These are phyloP conservation scores for Saguinus midas DNA, from an alignment of 2,113 vertebrate species.

Conservation along the genomic window DNA sequence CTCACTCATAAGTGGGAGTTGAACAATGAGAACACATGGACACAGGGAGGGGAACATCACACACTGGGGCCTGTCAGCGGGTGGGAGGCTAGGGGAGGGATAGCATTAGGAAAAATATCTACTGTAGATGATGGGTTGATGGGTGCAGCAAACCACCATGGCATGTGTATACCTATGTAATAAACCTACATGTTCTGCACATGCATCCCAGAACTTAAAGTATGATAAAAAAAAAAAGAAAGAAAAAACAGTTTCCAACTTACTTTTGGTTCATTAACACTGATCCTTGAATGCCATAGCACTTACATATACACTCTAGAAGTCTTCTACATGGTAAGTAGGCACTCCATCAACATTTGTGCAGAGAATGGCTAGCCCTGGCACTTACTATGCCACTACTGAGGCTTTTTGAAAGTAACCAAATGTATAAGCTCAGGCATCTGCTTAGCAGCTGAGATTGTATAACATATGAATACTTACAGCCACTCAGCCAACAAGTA, in stretches of 20 bases:
- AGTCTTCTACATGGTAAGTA: not conserved
- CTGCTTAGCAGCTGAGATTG: conserved; percentile 18
- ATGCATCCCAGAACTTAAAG: too few relatives aligned
- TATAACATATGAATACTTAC: not conserved
- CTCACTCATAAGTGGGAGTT: too few relatives aligned
- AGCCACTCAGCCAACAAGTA: not conserved
- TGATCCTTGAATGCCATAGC: not conserved
- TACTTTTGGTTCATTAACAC: not conserved
- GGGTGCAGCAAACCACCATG: too few relatives aligned
- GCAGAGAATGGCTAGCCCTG: not conserved
- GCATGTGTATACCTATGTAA: too few relatives aligned
- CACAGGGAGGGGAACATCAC: too few relatives aligned
- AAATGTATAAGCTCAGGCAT: not conserved
- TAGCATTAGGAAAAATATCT: too few relatives aligned
- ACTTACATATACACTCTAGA: not conserved
- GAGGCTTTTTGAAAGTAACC: not conserved
- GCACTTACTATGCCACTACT: not conserved
- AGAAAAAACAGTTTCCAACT: not conserved
- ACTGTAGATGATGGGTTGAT: too few relatives aligned
- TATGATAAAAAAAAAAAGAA: too few relatives aligned
- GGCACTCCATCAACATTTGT: not conserved
- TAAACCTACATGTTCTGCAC: too few relatives aligned
- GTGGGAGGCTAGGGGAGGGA: too few relatives aligned
- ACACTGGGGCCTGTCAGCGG: too few relatives aligned
- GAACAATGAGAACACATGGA: too few relatives aligned